Evolutionary conservation across 2,113 vertebrate genomes (phyloP).

Genomic region (Pipra filicauda): DNA sequence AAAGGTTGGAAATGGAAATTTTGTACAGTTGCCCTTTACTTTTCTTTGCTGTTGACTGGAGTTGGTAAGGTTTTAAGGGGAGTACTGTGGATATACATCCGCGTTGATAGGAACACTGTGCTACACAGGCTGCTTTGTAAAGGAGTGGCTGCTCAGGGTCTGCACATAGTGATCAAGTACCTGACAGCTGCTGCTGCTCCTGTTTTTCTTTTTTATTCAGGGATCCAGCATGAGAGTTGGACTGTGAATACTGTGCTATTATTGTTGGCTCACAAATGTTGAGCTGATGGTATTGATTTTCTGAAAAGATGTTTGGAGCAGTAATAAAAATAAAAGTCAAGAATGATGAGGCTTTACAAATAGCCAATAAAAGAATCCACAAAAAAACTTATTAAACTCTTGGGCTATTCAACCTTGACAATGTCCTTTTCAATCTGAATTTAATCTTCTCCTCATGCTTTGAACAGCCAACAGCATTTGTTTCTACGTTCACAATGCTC

Average conservation of each 20-base stretch:
- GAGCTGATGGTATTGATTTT: slow-evolving; percentile 40
- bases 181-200: neutral
- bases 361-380: slow-evolving; percentile 9
- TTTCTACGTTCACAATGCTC: neutral
- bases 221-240: neutral
- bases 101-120: neutral
- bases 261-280: neutral
- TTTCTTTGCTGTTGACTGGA: neutral
- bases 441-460: neutral
- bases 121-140: neutral
- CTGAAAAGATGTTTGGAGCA: slow-evolving; percentile 3
- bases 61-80: neutral
- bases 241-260: neutral
- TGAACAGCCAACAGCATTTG: neutral
- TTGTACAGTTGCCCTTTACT: neutral
- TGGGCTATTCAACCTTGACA: slow-evolving; percentile 28
- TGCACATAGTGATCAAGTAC: neutral
- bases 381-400: slow-evolving; percentile 26
- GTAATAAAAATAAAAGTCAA: slow-evolving; percentile 34
- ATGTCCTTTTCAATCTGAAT: slow-evolving; percentile 31
- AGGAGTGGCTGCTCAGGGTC: neutral
- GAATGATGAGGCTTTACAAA: slow-evolving; percentile 38
- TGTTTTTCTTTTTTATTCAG: neutral
- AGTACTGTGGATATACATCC: neutral
- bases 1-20: neutral